Conservation (phyloP, 2,113 vertebrate genomes). For the Hippopotamus amphibius region DNA sequence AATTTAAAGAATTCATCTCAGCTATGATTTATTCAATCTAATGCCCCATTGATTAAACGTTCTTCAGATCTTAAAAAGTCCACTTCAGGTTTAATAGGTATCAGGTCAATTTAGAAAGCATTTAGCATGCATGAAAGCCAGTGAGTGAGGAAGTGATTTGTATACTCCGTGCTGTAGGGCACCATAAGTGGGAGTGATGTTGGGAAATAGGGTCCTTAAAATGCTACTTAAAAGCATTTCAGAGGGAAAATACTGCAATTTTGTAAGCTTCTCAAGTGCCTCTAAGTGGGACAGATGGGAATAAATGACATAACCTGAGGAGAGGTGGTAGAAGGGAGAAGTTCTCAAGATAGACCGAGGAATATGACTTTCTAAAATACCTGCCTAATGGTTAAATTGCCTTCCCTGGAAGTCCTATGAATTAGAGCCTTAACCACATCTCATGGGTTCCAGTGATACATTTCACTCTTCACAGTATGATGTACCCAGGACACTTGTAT, state of each 20-base stretch:
- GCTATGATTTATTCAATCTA: constrained; percentile 75
- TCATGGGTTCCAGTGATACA: fast-evolving
- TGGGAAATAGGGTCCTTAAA: constrained; percentile 16
- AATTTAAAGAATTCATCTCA: constrained; percentile 79
- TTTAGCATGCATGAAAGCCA: constrained; percentile 34
- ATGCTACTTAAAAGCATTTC: background rate
- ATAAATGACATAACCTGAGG: background rate
- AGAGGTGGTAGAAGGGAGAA: background rate
- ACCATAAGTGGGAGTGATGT: background rate
- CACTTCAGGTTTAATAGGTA: constrained; percentile 74
- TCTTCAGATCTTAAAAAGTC: constrained; percentile 76
- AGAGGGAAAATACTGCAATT: background rate
- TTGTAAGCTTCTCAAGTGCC: background rate
- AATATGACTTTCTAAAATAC: background rate
- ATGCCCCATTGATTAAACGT: constrained; percentile 83
- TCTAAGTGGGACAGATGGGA: background rate
- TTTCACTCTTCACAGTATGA: background rate
- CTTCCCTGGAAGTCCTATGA: fast-evolving
- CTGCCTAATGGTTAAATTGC: background rate
- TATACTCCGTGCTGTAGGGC: background rate
- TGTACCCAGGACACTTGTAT: background rate
- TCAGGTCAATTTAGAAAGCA: constrained; percentile 51
- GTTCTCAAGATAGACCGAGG: background rate
- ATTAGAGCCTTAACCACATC: background rate
- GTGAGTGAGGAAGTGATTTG: background rate